These are phyloP conservation scores for Pteropus rufus DNA, from an alignment of 2,797 vertebrate species.

Conservation along the genomic window DNA sequence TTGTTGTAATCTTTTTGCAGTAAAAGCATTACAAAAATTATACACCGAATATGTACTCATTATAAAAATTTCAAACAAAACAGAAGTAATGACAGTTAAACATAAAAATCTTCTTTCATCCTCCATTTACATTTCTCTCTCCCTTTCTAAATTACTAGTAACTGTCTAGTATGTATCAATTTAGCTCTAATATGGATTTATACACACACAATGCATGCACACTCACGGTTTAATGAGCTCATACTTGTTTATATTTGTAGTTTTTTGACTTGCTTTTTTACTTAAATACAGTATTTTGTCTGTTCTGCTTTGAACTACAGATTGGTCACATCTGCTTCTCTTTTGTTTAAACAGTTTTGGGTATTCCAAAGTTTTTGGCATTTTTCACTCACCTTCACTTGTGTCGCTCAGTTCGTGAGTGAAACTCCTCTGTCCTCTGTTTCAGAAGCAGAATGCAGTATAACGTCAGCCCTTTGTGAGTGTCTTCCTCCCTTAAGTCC, in stretches of 20 bases:
- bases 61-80: background rate
- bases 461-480: background rate
- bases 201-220: background rate
- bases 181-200: background rate
- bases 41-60: background rate
- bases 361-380: background rate
- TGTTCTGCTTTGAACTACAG: background rate
- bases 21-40: background rate
- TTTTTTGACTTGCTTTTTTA: background rate
- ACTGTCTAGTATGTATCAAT: background rate
- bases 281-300: background rate
- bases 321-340: background rate
- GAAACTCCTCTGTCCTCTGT: background rate
- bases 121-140: background rate
- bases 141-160: background rate
- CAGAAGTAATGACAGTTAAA: background rate
- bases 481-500: background rate
- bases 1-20: background rate
- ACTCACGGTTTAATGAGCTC: background rate
- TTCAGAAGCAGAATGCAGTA: background rate
- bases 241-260: background rate
- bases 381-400: background rate
- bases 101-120: background rate
- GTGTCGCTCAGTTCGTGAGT: background rate
- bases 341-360: background rate